phyloP scores from a whole-genome alignment of 1,140 invertebrate genomes.

The Bombus waltoni region DNA sequence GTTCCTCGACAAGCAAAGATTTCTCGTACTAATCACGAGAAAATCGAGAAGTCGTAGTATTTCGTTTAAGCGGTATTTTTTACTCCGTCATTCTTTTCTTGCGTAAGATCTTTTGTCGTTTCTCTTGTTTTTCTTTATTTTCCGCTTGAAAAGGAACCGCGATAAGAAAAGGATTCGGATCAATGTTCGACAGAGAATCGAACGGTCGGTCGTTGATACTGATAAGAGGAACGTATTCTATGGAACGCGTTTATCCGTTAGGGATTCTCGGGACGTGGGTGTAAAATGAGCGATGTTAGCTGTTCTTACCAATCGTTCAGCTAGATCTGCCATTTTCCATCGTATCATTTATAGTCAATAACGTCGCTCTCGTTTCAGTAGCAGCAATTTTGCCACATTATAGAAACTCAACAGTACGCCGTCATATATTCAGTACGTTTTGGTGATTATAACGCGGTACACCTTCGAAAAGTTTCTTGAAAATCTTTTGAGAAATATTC shows the following conservation, averaged over 20 bases:
- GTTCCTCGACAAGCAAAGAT: neutral
- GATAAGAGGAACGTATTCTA: conserved; percentile 10
- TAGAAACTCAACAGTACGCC: neutral
- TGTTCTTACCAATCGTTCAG: neutral
- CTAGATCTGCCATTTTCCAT: neutral
- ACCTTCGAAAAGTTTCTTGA: too few relatives aligned
- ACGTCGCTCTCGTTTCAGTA: neutral
- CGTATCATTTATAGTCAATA: neutral
- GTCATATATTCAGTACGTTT: accelerated
- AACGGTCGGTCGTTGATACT: neutral
- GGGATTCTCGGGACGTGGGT: neutral
- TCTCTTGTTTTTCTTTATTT: too few relatives aligned
- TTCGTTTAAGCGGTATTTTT: neutral
- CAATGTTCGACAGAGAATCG: conserved; percentile 22
- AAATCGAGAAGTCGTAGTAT: neutral
- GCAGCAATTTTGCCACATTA: neutral
- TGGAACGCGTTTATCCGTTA: conserved; percentile 7
- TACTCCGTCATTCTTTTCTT: conserved; percentile 2
- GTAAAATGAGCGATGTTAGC: neutral
- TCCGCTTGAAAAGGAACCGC: neutral
- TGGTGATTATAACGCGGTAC: neutral
- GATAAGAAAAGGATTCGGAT: neutral
- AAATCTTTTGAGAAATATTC: too few relatives aligned
- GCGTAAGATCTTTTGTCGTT: neutral
- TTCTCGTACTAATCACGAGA: neutral